Percentiles rank a stretch among this genome's conserved stretches.
Evolutionary conservation across 2,797 vertebrate species (phyloP).

Genomic region (Epinephelus coioides): DNA sequence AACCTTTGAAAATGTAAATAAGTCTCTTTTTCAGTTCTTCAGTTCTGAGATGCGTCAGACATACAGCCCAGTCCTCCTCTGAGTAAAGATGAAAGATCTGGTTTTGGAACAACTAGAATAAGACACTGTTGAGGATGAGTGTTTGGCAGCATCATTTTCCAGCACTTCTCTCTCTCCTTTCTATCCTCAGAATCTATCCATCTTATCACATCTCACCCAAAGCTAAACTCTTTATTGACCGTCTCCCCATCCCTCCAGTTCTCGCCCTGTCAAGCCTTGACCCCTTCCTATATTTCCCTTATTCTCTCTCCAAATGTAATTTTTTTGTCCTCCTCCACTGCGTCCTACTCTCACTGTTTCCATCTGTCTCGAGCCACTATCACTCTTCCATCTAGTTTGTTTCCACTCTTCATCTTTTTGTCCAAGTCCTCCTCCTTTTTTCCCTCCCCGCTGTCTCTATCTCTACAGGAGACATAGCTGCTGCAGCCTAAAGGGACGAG

Average conservation of each 20-base stretch:
- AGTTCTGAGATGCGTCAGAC: conserved; percentile 2
- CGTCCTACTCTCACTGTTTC: conserved; percentile 6
- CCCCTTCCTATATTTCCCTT: not conserved
- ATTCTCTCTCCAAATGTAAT: conserved; percentile 6
- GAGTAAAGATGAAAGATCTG: conserved; percentile 31
- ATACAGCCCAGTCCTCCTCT: not conserved
- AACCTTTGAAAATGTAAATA: conserved; percentile 27
- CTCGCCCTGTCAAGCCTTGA: conserved; percentile 12
- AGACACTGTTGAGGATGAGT: conserved; percentile 2
- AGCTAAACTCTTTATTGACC: conserved; percentile 29
- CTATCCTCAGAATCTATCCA: conserved; percentile 1
- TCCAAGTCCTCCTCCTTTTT: conserved; percentile 27
- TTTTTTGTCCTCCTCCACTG: conserved; percentile 7
- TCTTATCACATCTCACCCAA: conserved; percentile 23
- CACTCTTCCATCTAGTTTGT: conserved; percentile 32
- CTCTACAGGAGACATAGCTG: conserved; percentile 47
- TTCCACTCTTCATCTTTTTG: conserved; percentile 43
- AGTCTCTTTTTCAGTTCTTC: not conserved
- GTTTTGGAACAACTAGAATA: conserved; percentile 26
- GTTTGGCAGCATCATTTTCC: conserved; percentile 22
- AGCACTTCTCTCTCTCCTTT: conserved; percentile 18
- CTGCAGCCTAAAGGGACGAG: conserved; percentile 51
- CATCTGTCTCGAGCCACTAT: conserved; percentile 26
- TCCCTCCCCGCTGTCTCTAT: conserved; percentile 43
- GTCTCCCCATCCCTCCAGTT: conserved; percentile 11